phyloP scores from a whole-genome alignment of 2,888 invertebrate species.

The Eustalomyia histrio region DNA sequence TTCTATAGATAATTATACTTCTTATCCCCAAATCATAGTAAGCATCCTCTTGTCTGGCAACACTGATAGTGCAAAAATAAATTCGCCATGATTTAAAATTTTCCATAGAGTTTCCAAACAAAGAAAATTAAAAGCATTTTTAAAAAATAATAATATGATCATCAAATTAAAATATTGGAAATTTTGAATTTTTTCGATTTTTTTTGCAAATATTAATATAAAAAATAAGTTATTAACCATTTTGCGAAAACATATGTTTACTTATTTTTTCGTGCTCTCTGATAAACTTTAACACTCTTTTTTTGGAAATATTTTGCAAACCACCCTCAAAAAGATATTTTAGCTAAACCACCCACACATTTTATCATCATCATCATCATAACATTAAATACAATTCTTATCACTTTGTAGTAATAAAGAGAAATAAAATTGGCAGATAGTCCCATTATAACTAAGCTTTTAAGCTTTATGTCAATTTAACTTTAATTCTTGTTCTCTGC shows the following conservation, averaged over 20 bases:
- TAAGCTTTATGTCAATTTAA: neutral
- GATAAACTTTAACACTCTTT: neutral
- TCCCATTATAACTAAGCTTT: neutral
- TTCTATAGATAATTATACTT: too few relatives aligned
- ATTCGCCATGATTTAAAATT: neutral
- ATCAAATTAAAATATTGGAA: too few relatives aligned
- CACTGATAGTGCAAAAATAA: neutral
- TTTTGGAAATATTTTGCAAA: constrained; percentile 7
- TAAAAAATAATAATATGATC: constrained; percentile 5
- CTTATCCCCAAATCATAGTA: too few relatives aligned
- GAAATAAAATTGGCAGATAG: neutral
- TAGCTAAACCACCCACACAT: constrained; percentile 30
- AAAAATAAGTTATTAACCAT: too few relatives aligned
- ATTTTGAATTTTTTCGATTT: neutral
- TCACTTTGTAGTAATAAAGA: neutral
- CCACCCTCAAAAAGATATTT: neutral
- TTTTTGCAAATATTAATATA: neutral
- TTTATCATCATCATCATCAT: too few relatives aligned
- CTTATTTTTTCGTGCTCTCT: constrained; percentile 11
- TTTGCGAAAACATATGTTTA: constrained; percentile 60
- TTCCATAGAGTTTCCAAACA: neutral
- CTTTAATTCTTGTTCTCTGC: neutral
- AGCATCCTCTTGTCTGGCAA: neutral
- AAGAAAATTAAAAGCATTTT: constrained; percentile 10
- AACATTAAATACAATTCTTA: neutral